Conservation (phyloP, 2,797 vertebrate species). For the Lacerta viridis region DNA sequence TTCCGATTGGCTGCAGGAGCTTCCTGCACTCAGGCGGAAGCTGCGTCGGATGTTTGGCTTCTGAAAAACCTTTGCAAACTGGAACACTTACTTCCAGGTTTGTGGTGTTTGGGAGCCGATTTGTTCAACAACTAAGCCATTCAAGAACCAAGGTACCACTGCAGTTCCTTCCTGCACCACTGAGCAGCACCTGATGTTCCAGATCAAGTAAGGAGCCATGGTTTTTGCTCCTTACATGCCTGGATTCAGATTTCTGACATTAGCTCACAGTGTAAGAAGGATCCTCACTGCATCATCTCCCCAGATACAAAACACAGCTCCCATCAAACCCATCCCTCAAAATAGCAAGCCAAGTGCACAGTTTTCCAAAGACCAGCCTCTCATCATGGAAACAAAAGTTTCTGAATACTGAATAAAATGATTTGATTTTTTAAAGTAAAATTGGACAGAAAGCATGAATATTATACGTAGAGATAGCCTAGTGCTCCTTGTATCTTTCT, state of each 20-base stretch:
- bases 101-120: too few relatives aligned
- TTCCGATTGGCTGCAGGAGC: too few relatives aligned
- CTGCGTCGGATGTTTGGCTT: rapidly evolving
- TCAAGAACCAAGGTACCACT: too few relatives aligned
- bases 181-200: background rate
- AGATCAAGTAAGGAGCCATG: background rate
- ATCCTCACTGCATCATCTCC: background rate
- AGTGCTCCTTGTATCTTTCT: background rate
- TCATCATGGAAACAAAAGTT: background rate
- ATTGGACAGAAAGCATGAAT: background rate
- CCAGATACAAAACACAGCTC: background rate
- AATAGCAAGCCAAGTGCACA: background rate
- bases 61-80: too few relatives aligned
- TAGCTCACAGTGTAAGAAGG: background rate
- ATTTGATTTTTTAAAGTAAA: background rate
- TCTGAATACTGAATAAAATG: background rate
- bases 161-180: background rate
- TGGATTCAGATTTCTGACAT: background rate
- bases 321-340: background rate
- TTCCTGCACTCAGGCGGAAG: too few relatives aligned
- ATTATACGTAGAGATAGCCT: background rate
- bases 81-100: too few relatives aligned
- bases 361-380: background rate
- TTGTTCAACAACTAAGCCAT: too few relatives aligned
- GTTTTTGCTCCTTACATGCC: background rate